Conservation (phyloP, 1,140 invertebrate genomes). For the Aethina tumida region DNA sequence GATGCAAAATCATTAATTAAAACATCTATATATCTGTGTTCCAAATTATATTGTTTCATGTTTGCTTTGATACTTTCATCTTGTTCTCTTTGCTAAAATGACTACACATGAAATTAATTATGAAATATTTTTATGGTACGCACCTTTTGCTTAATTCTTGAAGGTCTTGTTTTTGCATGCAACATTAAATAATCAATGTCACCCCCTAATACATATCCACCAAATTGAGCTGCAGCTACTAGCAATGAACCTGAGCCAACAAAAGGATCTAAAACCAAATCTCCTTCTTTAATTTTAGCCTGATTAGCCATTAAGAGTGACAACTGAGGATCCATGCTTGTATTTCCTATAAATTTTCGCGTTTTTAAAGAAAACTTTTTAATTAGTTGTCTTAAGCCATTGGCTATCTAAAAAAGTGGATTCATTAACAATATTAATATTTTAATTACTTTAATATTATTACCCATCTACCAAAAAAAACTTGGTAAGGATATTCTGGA, state of each 20-base stretch:
- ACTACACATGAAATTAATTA: no score
- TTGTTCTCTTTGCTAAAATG: slow-evolving; percentile 51
- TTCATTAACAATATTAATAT: neutral
- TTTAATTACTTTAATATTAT: slow-evolving; percentile 15
- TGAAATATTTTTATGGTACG: slow-evolving; percentile 4
- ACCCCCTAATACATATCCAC: slow-evolving; percentile 79
- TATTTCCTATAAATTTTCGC: slow-evolving; percentile 93
- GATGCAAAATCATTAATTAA: slow-evolving; percentile 82
- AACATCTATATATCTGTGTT: slow-evolving; percentile 72
- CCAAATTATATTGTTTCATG: slow-evolving; percentile 75
- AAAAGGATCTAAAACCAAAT: slow-evolving; percentile 87
- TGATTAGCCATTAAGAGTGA: slow-evolving; percentile 92
- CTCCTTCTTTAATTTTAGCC: slow-evolving; percentile 60
- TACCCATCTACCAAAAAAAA: slow-evolving; percentile 83
- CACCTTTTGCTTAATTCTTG: slow-evolving; percentile 66
- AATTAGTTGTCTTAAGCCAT: slow-evolving; percentile 73
- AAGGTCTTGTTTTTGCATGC: slow-evolving; percentile 74
- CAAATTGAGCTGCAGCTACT: slow-evolving; percentile 83
- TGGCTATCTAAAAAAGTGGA: slow-evolving; percentile 49
- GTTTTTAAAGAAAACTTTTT: slow-evolving; percentile 74
- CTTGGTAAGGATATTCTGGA: slow-evolving; percentile 57
- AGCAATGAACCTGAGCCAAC: slow-evolving; percentile 91
- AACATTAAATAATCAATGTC: slow-evolving; percentile 93
- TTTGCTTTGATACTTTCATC: slow-evolving; percentile 82
- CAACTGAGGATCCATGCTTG: slow-evolving; percentile 91